A percentile compares a stretch with the other conserved stretches of the same genome.
Conservation (phyloP, 2,113 vertebrate genomes). For the Malurus alboscapulatus region DNA sequence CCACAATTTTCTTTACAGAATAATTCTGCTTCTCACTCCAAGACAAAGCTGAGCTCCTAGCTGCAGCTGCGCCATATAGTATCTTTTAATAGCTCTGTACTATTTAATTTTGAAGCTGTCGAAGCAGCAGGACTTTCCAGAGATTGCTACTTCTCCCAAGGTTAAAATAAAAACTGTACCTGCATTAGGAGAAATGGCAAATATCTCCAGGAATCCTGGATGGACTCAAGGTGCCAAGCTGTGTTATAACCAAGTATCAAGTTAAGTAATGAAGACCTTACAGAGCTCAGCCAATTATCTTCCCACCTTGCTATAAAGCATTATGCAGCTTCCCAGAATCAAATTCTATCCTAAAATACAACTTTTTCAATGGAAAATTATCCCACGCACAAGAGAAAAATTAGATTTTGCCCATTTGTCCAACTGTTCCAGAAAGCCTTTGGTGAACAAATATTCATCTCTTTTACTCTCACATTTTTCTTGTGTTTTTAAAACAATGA, state of each 20-base stretch:
- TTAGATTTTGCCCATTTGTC: not conserved
- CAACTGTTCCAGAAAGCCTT: not conserved
- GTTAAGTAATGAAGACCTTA: not conserved
- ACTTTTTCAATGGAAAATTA: not conserved
- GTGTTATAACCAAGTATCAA: not conserved
- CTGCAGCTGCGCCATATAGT: not conserved
- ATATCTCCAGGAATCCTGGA: not conserved
- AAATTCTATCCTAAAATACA: not conserved
- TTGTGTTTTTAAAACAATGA: not conserved
- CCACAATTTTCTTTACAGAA: not conserved
- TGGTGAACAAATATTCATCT: not conserved
- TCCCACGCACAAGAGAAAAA: not conserved
- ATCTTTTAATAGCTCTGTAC: not conserved
- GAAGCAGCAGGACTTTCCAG: not conserved
- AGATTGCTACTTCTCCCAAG: not conserved
- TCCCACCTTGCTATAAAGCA: not conserved
- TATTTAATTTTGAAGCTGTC: not conserved
- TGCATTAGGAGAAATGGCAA: not conserved
- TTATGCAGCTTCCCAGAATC: not conserved
- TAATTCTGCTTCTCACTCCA: not conserved
- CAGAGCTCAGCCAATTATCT: not conserved
- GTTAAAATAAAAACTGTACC: conserved; percentile 1
- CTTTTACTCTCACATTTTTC: not conserved
- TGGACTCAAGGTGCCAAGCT: not conserved
- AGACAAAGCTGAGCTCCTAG: not conserved